Evolutionary conservation across 2,797 vertebrate species (phyloP).

Genomic region (Percopsis omiscomaycus): DNA sequence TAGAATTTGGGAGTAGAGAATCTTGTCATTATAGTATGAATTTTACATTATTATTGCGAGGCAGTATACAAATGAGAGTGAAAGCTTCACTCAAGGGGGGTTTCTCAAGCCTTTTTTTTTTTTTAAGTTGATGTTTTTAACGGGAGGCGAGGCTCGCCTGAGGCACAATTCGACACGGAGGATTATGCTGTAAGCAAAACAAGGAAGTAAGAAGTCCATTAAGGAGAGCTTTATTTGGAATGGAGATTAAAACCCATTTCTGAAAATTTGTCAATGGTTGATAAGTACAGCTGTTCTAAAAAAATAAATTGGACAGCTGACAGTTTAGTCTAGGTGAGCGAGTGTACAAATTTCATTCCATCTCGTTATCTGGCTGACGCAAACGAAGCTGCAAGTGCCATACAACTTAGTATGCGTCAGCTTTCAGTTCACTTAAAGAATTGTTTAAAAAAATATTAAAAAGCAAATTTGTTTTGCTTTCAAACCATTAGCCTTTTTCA

Average conservation of each 20-base stretch:
- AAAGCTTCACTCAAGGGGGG: neutral
- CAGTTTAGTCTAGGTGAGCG: neutral
- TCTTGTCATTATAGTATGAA: too few relatives aligned
- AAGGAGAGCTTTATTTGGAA: neutral
- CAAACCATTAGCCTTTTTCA: too few relatives aligned
- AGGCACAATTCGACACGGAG: neutral
- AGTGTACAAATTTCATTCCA: neutral
- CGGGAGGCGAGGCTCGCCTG: neutral
- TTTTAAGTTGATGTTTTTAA: neutral
- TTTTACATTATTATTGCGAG: neutral
- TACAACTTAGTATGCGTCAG: neutral
- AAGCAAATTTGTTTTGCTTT: neutral
- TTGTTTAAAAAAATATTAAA: too few relatives aligned
- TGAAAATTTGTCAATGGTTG: neutral
- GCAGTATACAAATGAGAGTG: neutral
- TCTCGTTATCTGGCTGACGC: neutral
- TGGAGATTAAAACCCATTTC: neutral
- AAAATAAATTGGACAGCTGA: neutral
- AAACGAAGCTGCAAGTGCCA: neutral
- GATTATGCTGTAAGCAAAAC: constrained; percentile 3
- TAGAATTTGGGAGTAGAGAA: too few relatives aligned
- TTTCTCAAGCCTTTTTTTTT: neutral
- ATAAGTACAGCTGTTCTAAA: neutral
- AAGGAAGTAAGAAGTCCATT: constrained; percentile 1
- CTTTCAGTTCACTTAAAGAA: neutral